phyloP scores from a whole-genome alignment of 2,113 vertebrate species.

The Platysternon megacephalum region DNA sequence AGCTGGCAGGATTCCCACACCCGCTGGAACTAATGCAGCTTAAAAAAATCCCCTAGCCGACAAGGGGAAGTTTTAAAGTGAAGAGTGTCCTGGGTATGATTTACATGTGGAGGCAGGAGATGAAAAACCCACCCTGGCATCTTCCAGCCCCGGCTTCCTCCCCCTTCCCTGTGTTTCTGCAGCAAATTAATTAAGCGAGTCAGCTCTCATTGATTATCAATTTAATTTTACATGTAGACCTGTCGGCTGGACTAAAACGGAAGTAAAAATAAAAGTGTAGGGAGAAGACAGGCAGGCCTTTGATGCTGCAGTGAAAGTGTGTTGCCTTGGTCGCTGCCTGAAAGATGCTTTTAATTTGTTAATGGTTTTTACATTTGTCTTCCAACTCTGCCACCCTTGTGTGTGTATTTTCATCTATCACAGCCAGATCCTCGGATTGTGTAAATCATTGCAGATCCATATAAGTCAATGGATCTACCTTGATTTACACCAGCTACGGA shows the following conservation, averaged over 20 bases:
- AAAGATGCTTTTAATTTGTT: slow-evolving; percentile 52
- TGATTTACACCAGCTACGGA: slow-evolving; percentile 57
- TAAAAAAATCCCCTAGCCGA: slow-evolving; percentile 19
- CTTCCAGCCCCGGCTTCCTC: background rate
- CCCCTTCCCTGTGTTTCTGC: slow-evolving; percentile 41
- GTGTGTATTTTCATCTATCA: slow-evolving; percentile 27
- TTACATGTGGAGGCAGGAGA: slow-evolving; percentile 5
- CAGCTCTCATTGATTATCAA: slow-evolving; percentile 68
- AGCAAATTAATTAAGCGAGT: slow-evolving; percentile 73
- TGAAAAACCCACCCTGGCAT: background rate
- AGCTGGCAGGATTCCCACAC: slow-evolving; percentile 55
- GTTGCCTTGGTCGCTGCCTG: slow-evolving; percentile 7
- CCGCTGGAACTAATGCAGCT: slow-evolving; percentile 62
- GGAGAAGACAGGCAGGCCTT: background rate
- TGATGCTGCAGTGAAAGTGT: background rate
- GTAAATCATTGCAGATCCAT: slow-evolving; percentile 72
- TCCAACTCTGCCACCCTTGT: slow-evolving; percentile 6
- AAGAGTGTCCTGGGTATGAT: slow-evolving; percentile 20
- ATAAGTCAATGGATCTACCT: slow-evolving; percentile 57
- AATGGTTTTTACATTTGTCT: slow-evolving; percentile 48
- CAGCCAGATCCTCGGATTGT: slow-evolving; percentile 62
- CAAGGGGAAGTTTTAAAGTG: slow-evolving; percentile 32
- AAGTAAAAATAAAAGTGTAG: background rate
- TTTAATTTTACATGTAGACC: slow-evolving; percentile 57
- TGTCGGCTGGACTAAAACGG: slow-evolving; percentile 17